Evolutionary conservation across 1,140 invertebrate genomes (phyloP), one percentile per base, ranked within the genome.

Genomic region (Hylyphantes graminicola): DNA sequence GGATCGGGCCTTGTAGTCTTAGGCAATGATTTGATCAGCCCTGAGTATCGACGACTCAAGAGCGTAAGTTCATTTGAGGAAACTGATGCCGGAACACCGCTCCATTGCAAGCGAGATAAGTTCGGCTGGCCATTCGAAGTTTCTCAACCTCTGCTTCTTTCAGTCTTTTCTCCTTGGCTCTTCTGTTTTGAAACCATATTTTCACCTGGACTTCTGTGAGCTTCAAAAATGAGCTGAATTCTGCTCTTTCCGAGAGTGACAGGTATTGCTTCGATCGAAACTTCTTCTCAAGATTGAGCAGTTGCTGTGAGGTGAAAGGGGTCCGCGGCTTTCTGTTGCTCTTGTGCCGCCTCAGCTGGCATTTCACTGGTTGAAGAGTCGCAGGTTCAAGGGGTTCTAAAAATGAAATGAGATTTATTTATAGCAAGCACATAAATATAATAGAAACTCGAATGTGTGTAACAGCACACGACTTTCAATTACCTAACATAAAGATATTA

Each of bases 321-420:
- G 97, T 99, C 73, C 97, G 92, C 0, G 97, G 98, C 90, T 99
- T 99, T 81, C 98, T 91, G 90, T 99, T 99, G 35, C 96, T 96
- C 89, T 99, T 99, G 92, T 96, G 94, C 88, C 97, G 97, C 85
- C 97, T 91, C 74, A 98, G 91, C 35, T 35, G 35, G 35, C 35
- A 35, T 89, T 98, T 98, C 72, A 92, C 89, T 55, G 91, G 90
- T 61, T 89, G 88, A 68, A 96, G 91, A 89, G 95, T 95, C 1
- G 94, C 93, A 11, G 93, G 93, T 87, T 95, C 94, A 4, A 93
- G 93, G 87, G 93, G 93, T 17, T 93, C 93, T 94, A 91, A 64
- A 91, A 91, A 59, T 87, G 88, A 81, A 48, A 59, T 10, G 59
- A 76, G 5, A 35, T 35, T 35, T 35, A 35, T 35, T 35, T 35